Base-by-base conservation (phyloP, 2,888 invertebrate species). In the Malthinus flaveolus region DNA sequence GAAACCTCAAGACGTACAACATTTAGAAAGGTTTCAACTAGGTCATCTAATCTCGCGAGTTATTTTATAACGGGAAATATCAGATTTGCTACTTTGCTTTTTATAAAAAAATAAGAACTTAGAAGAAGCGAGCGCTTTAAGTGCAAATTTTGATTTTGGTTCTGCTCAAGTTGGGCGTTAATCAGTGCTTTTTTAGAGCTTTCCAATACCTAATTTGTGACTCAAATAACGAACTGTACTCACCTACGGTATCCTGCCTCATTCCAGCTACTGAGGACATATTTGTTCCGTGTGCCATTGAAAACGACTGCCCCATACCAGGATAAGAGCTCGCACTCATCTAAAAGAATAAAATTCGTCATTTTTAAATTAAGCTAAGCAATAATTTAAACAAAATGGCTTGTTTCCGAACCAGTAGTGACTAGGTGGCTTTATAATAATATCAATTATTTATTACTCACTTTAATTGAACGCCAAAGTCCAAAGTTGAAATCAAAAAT, bases 291-390 rank as follows among this genome's bases (percentile, higher is more conserved):
- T 95, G 95, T 46, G 93, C 88, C 93, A 96, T 95, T 62, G 94
- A 91, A 82, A 96, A 97, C 46, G 94, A 93, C 78, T 96, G 96
- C 13, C 92, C 91, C 93, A 96, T 95, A 64, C 89, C 87, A 49
- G 95, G 93, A 79, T 95, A 95, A 47, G 94, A 91, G 73, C 93
- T 89, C 45, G 93, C 89, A 56, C 91, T 91, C 96, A 96, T 96
- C 87, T 96, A 88, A 39, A 86, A 85, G 63, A n/a, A 10, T 8
- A 32, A 49, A 23, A 36, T 10, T 13, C 35, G 5, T 6, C n/a
- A 1, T 37, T 3, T 6, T 7, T 7, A 37, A 7, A 10, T 12
- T 12, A 37, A 37, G 11, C 7, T 37, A 37, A 11, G 9, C 9
- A 35, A 35, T 10, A 35, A 1, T 5, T 35, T 35, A n/a, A 10